Percentiles rank a stretch among this genome's conserved stretches.
phyloP scores from a whole-genome alignment of 2,888 invertebrate species.

The Panorpa germanica region DNA sequence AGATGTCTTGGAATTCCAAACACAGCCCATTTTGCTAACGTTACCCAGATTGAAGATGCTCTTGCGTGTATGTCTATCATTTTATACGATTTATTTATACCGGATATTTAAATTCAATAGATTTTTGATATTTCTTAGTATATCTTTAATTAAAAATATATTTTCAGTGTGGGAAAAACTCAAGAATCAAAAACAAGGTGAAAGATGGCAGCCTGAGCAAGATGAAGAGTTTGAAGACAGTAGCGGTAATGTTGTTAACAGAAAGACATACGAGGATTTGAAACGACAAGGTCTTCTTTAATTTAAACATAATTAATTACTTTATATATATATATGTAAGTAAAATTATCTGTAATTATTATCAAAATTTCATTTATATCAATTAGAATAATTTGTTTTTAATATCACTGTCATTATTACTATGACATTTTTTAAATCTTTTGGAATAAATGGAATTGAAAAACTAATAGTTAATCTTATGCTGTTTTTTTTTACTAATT shows the following conservation, averaged over 20 bases:
- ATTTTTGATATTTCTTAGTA: too few relatives aligned
- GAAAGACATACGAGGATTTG: constrained; percentile 95
- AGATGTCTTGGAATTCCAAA: constrained; percentile 97
- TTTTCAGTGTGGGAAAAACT: constrained; percentile 90
- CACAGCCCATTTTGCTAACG: constrained; percentile 99
- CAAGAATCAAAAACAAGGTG: constrained; percentile 84
- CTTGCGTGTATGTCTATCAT: constrained; percentile 51
- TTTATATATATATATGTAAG: too few relatives aligned
- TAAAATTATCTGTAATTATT: too few relatives aligned
- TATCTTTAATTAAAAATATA: constrained; percentile 3
- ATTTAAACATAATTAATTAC: too few relatives aligned
- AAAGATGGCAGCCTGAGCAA: constrained; percentile 90
- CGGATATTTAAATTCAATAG: too few relatives aligned
- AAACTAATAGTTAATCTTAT: too few relatives aligned
- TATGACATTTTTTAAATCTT: too few relatives aligned
- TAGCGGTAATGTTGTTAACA: constrained; percentile 93
- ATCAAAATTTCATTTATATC: too few relatives aligned
- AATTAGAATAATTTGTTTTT: too few relatives aligned
- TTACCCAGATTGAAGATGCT: constrained; percentile 96
- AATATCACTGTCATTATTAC: too few relatives aligned
- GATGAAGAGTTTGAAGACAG: constrained; percentile 99
- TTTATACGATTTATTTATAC: constrained; percentile 9
- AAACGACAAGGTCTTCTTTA: constrained; percentile 93
- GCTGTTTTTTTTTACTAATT: too few relatives aligned
- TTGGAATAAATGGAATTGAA: too few relatives aligned